Evolutionary conservation across 1,140 invertebrate genomes (phyloP).

Genomic region (Orius insidiosus): DNA sequence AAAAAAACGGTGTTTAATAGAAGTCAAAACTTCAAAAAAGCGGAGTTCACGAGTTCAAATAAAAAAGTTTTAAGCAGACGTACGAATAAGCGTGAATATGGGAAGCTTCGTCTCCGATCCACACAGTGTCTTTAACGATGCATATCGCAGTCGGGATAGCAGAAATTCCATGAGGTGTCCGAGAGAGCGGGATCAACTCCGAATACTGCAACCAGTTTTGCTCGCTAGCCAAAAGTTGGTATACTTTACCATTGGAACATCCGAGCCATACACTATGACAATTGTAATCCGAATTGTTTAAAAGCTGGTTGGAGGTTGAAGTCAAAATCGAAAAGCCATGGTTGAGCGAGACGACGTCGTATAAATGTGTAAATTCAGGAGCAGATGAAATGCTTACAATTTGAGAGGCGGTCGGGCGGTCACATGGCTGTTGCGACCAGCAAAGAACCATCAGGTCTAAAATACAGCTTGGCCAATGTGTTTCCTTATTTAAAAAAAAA

Average conservation of each 20-base stretch:
- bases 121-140: conserved; percentile 34
- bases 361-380: conserved; percentile 79
- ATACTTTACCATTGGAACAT: conserved; percentile 19
- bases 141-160: conserved; percentile 20
- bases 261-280: conserved; percentile 21
- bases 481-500: no score
- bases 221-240: conserved; percentile 20
- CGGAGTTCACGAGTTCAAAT: background rate
- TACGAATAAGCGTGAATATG: conserved; percentile 61
- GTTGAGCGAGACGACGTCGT: conserved; percentile 57
- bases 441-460: conserved; percentile 90
- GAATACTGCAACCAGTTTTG: conserved; percentile 21
- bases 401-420: conserved; percentile 80
- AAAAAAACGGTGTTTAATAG: background rate
- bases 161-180: conserved; percentile 3
- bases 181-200: background rate
- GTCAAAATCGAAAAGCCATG: conserved; percentile 37
- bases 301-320: conserved; percentile 16
- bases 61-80: conserved; percentile 23
- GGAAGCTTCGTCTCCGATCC: conserved; percentile 71
- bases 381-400: conserved; percentile 80
- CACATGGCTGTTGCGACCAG: conserved; percentile 76
- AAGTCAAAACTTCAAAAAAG: background rate
- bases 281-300: conserved; percentile 11
- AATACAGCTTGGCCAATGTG: conserved; percentile 73